Evolutionary conservation across 2,888 invertebrate genomes (phyloP), one percentile per base, ranked within the genome.

Genomic region (Eristalis arbustorum): DNA sequence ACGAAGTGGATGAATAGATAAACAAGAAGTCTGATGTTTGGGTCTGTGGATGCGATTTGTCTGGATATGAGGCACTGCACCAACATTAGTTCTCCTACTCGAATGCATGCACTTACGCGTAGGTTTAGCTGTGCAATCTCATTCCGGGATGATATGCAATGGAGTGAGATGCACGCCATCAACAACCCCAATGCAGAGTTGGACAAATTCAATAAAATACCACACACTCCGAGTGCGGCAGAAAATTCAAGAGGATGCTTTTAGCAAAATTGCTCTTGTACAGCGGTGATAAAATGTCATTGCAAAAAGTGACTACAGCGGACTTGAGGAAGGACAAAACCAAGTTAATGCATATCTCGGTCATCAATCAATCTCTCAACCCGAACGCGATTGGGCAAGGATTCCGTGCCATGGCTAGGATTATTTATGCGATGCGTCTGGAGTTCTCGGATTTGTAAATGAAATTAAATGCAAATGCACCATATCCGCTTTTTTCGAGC

Each of bases 251-350:
- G 68, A 77, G 83, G 74, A 83, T 87, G 87, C 87, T 87, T 87
- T 87, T 87, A 87, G 87, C 57, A 28, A 83, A 83, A 87, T 87
- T 83, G 79, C 87, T 83, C 23, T 80, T 76, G 67, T 62, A 63
- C 18, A 23, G 28, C 83, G 34, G 75, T 59, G 67, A 79, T 82
- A 75, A 87, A 83, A 78, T 72, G 62, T 75, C 71, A 84, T 79
- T 84, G 74, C 64, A 79, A 73, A 74, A 71, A 57, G 37, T 18
- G 61, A 63, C 57, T n/a, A 42, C 23, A 5, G 57, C 67, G 22
- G 25, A 40, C 56, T 69, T n/a, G 18, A 49, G 49, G 18, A 8
- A 49, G 49, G 18, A 49, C 34, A 22, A 68, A 76, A 23, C 31
- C 64, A 22, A 57, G 56, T 62, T 28, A 37, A 57, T 62, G 13